Conservation (phyloP, 2,113 vertebrate species). For the Mesoclemmys tuberculata region DNA sequence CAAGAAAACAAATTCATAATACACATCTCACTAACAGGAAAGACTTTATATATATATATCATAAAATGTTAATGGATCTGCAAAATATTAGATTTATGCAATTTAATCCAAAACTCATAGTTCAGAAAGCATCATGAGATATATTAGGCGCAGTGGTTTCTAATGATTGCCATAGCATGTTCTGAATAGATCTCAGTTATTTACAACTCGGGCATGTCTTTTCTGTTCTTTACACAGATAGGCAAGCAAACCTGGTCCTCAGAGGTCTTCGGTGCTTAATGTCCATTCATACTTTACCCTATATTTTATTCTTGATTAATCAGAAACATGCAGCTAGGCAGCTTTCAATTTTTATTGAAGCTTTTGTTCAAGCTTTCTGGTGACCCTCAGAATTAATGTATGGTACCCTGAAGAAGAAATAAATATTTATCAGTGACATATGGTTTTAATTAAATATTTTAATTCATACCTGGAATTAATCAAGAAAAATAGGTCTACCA, state of each 20-base stretch:
- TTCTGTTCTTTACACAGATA: fast-evolving
- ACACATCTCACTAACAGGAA: fast-evolving
- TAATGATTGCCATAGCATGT: background rate
- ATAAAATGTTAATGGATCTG: background rate
- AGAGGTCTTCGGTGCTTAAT: background rate
- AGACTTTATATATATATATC: background rate
- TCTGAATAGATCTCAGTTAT: background rate
- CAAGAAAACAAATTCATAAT: background rate
- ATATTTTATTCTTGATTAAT: conserved; percentile 19
- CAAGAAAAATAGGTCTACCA: background rate
- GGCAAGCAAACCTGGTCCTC: background rate
- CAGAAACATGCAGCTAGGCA: background rate
- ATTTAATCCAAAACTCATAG: background rate
- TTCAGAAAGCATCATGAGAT: background rate
- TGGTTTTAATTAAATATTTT: conserved; percentile 51
- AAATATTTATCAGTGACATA: conserved; percentile 57
- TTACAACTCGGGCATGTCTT: background rate
- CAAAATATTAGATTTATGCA: background rate
- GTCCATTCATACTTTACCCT: fast-evolving
- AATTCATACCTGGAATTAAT: conserved; percentile 4
- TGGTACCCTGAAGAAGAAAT: conserved; percentile 51
- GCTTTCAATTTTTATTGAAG: conserved; percentile 19
- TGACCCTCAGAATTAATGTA: conserved; percentile 55
- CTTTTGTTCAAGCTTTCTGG: conserved; percentile 31
- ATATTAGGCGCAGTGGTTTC: background rate